These are phyloP conservation scores for Cerastis rubricosa DNA, from an alignment of 2,888 invertebrate genomes.

Conservation along the genomic window DNA sequence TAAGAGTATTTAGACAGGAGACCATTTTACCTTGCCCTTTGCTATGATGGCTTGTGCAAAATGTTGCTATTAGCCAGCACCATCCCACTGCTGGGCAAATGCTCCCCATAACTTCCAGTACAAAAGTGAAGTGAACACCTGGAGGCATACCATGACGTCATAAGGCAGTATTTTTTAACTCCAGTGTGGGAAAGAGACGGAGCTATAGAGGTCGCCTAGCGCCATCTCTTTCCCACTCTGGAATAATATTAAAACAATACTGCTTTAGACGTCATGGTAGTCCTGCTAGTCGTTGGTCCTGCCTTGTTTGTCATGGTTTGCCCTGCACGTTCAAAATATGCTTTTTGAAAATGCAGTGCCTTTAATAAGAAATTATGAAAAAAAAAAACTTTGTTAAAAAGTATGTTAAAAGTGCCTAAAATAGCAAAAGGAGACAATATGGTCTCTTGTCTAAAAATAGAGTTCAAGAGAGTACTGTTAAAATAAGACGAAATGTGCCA, in stretches of 20 bases:
- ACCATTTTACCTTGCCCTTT: background rate
- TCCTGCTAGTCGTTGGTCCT: too few relatives aligned
- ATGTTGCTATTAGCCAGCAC: background rate
- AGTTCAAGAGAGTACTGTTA: too few relatives aligned
- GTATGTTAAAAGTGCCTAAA: constrained; percentile 10
- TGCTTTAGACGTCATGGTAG: too few relatives aligned
- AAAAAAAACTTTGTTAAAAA: background rate
- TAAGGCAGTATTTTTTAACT: too few relatives aligned
- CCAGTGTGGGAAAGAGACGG: too few relatives aligned
- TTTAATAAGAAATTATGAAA: background rate
- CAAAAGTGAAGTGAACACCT: too few relatives aligned
- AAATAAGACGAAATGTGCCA: constrained; percentile 59
- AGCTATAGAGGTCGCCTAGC: too few relatives aligned
- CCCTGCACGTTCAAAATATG: background rate
- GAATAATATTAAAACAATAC: too few relatives aligned
- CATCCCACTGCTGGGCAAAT: background rate
- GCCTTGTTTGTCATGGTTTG: too few relatives aligned
- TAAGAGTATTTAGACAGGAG: constrained; percentile 2
- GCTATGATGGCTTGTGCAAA: background rate
- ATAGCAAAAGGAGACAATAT: background rate
- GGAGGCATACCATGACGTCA: too few relatives aligned
- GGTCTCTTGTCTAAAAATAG: too few relatives aligned
- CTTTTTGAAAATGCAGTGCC: constrained; percentile 27
- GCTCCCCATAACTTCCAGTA: background rate
- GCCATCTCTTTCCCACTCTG: too few relatives aligned